Evolutionary conservation across 2,888 invertebrate species (phyloP), one percentile per base, ranked within the genome.

Genomic region (Tipula lateralis): DNA sequence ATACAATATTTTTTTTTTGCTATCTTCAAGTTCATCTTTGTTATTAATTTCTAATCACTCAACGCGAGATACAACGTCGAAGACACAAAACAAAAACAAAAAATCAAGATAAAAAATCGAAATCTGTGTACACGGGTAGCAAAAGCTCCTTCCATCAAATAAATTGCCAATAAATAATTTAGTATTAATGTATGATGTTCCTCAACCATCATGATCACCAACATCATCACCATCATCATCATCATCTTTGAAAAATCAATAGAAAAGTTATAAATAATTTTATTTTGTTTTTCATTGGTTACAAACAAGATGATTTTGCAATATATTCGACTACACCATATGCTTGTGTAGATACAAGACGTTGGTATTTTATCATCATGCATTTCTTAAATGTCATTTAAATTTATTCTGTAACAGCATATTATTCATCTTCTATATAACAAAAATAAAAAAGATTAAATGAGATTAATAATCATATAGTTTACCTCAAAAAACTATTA

Each of bases 241-340:
- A 50, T 50, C 50, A 50, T 50, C 24, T 66, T 66, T 19, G 24
- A 66, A 66, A 32, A 82, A 82, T 32, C 82, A 29, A 82, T 29
- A 82, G 82, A 82, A 82, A 82, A 32, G 2, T 16, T n/a, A 16
- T 82, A 32, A 32, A 29, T 16, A 13, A 82, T n/a, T 82, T 32
- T 32, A 13, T 13, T 81, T 81, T 29, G 29, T 16, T 81, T 81
- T 81, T 81, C 9, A 1, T 82, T 29, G 82, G 29, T 29, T 82
- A 32, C 30, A 82, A 30, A 82, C n/a, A 82, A 82, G 66, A 66
- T 66, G 66, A 66, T 66, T 66, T 66, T 66, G 66, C 66, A 66
- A 66, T 66, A 66, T 66, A 66, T 24, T 7, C 66, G 4, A 24
- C 66, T 24, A 66, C 12, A 24, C n/a, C n/a, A 66, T 19, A 50